phyloP scores from a whole-genome alignment of 2,888 invertebrate species.

The Mantis religiosa region DNA sequence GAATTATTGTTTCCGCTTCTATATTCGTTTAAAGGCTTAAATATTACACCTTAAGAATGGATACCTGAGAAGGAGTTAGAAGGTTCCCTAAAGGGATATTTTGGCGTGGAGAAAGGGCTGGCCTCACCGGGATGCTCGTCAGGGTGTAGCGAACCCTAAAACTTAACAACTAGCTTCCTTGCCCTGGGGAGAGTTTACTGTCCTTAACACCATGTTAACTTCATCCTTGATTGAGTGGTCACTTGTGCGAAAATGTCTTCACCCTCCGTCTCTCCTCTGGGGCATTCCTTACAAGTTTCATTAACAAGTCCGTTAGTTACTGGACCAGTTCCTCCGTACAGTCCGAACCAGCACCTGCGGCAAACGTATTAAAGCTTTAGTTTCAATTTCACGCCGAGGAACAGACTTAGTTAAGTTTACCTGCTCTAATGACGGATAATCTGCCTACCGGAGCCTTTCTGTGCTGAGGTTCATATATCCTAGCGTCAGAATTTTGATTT shows the following conservation, averaged over 20 bases:
- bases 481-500: too few species aligned
- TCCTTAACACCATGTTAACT: neutral
- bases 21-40: too few species aligned
- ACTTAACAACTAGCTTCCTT: neutral
- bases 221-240: conserved; percentile 18
- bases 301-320: neutral
- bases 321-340: neutral
- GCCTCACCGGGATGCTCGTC: neutral
- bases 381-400: neutral
- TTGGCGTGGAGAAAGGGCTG: neutral
- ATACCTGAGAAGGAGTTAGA: too few species aligned
- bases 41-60: too few species aligned
- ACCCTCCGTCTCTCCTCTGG: neutral
- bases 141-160: neutral
- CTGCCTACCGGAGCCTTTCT: too few species aligned
- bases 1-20: too few species aligned
- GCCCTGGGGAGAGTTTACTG: neutral
- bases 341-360: neutral
- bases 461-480: too few species aligned
- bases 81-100: neutral
- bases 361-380: neutral
- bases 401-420: neutral
- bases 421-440: neutral
- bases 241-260: conserved; percentile 5
- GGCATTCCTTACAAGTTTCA: conserved; percentile 8